These are phyloP conservation scores for Lacerta viridis DNA, from an alignment of 2,797 vertebrate genomes.

Conservation along the genomic window DNA sequence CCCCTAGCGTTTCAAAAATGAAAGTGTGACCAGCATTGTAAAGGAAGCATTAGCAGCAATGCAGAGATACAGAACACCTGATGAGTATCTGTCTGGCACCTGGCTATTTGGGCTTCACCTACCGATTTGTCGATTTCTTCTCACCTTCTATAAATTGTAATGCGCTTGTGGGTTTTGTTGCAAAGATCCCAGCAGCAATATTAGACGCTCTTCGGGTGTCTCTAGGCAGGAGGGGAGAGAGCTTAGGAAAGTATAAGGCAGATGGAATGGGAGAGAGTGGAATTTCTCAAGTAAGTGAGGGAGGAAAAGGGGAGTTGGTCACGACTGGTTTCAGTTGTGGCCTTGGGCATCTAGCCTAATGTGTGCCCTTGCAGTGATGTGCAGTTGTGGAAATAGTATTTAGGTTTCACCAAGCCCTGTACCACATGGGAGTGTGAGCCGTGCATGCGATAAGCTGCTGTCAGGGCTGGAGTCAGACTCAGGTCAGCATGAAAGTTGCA, in stretches of 20 bases:
- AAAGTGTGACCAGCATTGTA: background rate
- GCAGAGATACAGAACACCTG: background rate
- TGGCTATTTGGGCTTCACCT: background rate
- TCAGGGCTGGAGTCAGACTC: no score
- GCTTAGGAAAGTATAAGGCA: background rate
- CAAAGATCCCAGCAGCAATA: background rate
- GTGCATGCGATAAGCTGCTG: no score
- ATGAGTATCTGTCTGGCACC: background rate
- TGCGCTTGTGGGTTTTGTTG: background rate
- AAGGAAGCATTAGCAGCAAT: background rate
- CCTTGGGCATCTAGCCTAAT: background rate
- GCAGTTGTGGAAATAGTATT: background rate
- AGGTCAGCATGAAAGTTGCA: no score
- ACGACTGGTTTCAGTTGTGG: background rate
- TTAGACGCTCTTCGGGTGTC: accelerated
- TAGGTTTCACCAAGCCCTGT: background rate
- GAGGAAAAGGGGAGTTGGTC: background rate
- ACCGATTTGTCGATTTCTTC: background rate
- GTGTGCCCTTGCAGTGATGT: background rate
- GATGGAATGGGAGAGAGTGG: no score
- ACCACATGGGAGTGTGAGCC: background rate
- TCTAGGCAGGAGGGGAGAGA: background rate
- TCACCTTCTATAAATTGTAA: background rate
- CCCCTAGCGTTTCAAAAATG: constrained; percentile 16
- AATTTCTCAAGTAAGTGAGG: background rate